phyloP scores from a whole-genome alignment of 2,888 invertebrate genomes.

The Chloroclystis v-ata region DNA sequence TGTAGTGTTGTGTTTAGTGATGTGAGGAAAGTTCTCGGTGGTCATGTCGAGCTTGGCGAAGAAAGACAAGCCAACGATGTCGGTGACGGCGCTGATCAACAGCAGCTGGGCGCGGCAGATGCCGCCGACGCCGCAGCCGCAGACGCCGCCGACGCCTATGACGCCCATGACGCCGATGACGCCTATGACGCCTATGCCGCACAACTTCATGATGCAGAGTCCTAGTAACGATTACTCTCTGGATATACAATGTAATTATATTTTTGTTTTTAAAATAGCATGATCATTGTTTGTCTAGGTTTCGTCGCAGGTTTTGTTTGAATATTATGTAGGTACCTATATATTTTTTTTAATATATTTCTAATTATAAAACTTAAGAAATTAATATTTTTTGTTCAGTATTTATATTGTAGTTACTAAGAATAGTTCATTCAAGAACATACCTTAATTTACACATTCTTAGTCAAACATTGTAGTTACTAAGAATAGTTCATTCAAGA shows the following conservation, averaged over 20 bases:
- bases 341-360: too few relatives aligned
- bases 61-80: constrained; percentile 92
- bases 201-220: constrained; percentile 53
- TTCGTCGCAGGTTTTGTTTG: too few relatives aligned
- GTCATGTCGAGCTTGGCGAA: constrained; percentile 83
- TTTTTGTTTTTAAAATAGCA: constrained; percentile 7
- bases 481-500: too few relatives aligned
- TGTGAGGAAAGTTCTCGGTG: constrained; percentile 71
- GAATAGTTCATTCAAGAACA: neutral
- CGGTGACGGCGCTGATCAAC: constrained; percentile 89
- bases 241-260: constrained; percentile 73
- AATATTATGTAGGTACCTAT: too few relatives aligned
- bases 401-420: too few relatives aligned
- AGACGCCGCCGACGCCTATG: constrained; percentile 46
- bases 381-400: too few relatives aligned
- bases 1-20: constrained; percentile 62
- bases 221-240: constrained; percentile 65
- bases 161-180: constrained; percentile 43
- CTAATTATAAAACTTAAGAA: too few relatives aligned
- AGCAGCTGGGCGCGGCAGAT: constrained; percentile 78
- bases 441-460: constrained; percentile 1
- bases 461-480: too few relatives aligned
- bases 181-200: constrained; percentile 40
- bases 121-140: constrained; percentile 47
- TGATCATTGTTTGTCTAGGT: too few relatives aligned